Evolutionary conservation across 2,797 vertebrate genomes (phyloP).

Genomic region (Agapornis canus): DNA sequence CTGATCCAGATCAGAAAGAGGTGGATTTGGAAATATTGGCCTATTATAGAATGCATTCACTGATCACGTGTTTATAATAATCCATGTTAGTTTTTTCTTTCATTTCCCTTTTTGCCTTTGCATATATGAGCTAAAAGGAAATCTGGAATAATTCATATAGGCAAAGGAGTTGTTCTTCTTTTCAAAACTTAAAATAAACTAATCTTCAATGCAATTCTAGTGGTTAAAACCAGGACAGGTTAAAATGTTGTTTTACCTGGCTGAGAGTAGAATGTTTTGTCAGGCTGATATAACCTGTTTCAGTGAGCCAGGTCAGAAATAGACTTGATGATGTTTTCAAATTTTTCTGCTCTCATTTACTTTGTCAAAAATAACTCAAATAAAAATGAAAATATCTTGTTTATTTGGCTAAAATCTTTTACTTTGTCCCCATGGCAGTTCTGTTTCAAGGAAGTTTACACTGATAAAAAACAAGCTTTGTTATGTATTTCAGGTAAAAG

Average conservation of each 20-base stretch:
- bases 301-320: not conserved
- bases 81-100: not conserved
- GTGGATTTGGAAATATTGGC: not conserved
- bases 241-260: not conserved
- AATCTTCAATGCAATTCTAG: not conserved
- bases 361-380: not conserved
- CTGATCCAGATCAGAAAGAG: not conserved
- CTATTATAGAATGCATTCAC: not conserved
- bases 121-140: not conserved
- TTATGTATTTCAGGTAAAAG: not conserved
- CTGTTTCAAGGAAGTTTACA: not conserved
- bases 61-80: not conserved
- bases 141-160: not conserved
- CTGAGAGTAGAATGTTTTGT: not conserved
- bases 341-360: not conserved
- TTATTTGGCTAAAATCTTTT: not conserved
- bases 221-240: not conserved
- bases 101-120: not conserved
- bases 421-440: not conserved
- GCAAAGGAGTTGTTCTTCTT: not conserved
- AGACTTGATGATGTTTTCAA: not conserved
- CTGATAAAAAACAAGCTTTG: not conserved
- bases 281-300: not conserved
- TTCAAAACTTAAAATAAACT: not conserved
- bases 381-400: not conserved